Evolutionary conservation across 2,113 vertebrate genomes (phyloP).

Genomic region (Cyanoliseus patagonus): DNA sequence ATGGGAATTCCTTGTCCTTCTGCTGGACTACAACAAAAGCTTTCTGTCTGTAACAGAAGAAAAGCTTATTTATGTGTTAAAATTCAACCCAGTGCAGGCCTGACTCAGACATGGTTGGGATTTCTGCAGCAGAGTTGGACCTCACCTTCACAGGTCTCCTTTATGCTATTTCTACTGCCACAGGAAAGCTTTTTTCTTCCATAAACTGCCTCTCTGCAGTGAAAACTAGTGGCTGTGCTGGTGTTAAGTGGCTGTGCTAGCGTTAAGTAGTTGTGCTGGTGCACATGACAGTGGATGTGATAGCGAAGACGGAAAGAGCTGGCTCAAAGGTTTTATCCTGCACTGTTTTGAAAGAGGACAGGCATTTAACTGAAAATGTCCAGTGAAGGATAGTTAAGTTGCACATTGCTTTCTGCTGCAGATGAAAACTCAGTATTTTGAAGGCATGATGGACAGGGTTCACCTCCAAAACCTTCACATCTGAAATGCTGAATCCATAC

Average conservation of each 20-base stretch:
- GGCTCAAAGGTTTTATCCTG: background rate
- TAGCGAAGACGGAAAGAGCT: background rate
- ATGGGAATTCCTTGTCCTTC: conserved; percentile 54
- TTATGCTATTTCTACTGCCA: background rate
- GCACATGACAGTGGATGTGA: background rate
- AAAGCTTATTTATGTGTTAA: background rate
- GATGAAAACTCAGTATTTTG: background rate
- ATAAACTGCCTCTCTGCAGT: background rate
- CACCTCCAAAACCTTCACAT: background rate
- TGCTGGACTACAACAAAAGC: conserved; percentile 3
- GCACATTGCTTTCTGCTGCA: background rate
- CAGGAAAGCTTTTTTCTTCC: background rate
- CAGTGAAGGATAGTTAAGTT: background rate
- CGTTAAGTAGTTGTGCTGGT: background rate
- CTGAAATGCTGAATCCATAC: background rate
- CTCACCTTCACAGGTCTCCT: background rate
- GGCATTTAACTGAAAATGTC: background rate
- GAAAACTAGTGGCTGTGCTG: background rate
- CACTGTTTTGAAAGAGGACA: background rate
- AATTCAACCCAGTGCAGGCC: background rate
- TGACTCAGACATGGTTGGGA: background rate
- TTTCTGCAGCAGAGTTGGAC: background rate
- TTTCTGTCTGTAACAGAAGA: background rate
- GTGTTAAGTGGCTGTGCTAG: background rate
- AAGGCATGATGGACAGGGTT: background rate